Evolutionary conservation across 2,797 vertebrate species (phyloP).

Genomic region (Squalus acanthias): DNA sequence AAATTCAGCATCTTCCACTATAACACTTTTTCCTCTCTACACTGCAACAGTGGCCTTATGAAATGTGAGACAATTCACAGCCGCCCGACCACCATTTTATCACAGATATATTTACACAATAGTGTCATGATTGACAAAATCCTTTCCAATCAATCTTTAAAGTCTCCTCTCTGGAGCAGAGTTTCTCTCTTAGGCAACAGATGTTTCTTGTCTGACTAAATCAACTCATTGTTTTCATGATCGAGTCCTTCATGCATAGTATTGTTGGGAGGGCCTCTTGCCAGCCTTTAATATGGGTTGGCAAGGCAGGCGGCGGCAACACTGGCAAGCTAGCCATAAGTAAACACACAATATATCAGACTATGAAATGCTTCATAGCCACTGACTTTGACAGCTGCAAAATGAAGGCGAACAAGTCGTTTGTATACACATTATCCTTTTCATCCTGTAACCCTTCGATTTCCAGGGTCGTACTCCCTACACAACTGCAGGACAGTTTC

Average conservation of each 20-base stretch:
- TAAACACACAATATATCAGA: conserved; percentile 38
- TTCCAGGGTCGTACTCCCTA: background rate
- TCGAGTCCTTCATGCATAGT: conserved; percentile 34
- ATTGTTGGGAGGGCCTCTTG: conserved; percentile 38
- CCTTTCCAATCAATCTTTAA: conserved; percentile 49
- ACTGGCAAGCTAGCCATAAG: conserved; percentile 21
- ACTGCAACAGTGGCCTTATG: background rate
- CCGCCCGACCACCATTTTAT: conserved; percentile 12
- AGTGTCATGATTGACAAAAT: conserved; percentile 6
- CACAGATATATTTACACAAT: background rate
- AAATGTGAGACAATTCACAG: conserved; percentile 15
- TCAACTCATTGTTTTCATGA: conserved; percentile 44
- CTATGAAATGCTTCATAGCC: background rate
- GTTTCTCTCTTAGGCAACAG: conserved; percentile 36
- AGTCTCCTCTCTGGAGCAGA: conserved; percentile 40
- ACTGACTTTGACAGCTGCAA: conserved; percentile 34
- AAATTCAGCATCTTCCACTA: background rate
- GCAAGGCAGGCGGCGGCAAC: background rate
- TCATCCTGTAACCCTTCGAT: conserved; percentile 42
- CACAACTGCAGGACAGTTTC: no score
- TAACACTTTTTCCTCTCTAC: background rate
- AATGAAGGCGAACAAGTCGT: conserved; percentile 37
- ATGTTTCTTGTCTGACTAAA: conserved; percentile 43
- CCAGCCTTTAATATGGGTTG: background rate
- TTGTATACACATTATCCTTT: conserved; percentile 41